Conservation (phyloP, 2,888 invertebrate species). For the Endotricha flammealis region DNA sequence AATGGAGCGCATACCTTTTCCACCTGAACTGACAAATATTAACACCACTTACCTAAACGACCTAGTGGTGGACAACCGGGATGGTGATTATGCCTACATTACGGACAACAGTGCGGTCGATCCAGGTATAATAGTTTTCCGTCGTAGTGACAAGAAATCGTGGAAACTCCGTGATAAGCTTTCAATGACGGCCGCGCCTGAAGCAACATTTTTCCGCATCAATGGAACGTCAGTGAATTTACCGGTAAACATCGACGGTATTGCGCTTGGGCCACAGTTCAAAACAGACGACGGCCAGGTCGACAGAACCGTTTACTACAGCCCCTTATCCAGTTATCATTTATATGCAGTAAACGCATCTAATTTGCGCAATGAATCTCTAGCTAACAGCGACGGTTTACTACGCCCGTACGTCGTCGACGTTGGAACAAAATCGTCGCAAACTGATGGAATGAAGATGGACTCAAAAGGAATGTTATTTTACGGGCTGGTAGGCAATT, state of each 20-base stretch:
- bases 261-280: conserved; percentile 82
- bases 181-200: conserved; percentile 80
- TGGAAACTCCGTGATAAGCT: conserved; percentile 83
- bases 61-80: conserved; percentile 83
- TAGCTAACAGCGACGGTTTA: conserved; percentile 49
- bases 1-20: conserved; percentile 80
- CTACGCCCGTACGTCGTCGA: conserved; percentile 74
- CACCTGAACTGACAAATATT: conserved; percentile 76
- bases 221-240: conserved; percentile 77
- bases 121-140: conserved; percentile 86
- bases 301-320: conserved; percentile 80
- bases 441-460: conserved; percentile 87
- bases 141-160: conserved; percentile 79
- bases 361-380: conserved; percentile 75
- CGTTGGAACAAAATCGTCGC: conserved; percentile 81
- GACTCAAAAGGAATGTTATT: conserved; percentile 83
- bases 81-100: conserved; percentile 84
- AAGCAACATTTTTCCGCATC: conserved; percentile 79
- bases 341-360: conserved; percentile 82
- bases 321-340: conserved; percentile 82
- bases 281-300: conserved; percentile 44
- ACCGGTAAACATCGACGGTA: conserved; percentile 82
- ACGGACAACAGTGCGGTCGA: conserved; percentile 83
- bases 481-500: conserved; percentile 83
- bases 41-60: conserved; percentile 83